A percentile compares a stretch with the other conserved stretches of the same genome.
phyloP scores from a whole-genome alignment of 2,888 invertebrate genomes.

The Lasioglossum figueresi region DNA sequence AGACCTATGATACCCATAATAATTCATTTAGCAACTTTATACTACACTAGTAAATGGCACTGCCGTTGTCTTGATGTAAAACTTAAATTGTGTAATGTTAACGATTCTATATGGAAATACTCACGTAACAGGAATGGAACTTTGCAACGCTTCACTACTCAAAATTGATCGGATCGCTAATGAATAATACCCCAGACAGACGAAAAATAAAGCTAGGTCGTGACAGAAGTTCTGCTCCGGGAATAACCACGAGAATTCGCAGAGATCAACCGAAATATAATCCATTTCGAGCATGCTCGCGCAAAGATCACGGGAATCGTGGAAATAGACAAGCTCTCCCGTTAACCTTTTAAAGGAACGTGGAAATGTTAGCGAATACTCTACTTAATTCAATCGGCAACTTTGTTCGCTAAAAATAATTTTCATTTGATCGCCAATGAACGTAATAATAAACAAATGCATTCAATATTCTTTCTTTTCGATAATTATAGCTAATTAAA shows the following conservation, averaged over 20 bases:
- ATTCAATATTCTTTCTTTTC: background rate
- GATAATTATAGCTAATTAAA: background rate
- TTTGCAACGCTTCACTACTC: no score
- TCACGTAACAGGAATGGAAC: no score
- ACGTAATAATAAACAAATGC: background rate
- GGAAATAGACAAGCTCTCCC: background rate
- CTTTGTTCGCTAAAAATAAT: background rate
- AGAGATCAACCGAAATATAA: slow-evolving; percentile 1
- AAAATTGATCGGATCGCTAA: no score
- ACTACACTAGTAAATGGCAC: no score
- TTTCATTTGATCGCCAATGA: background rate
- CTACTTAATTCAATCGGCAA: background rate
- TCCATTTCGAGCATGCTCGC: background rate
- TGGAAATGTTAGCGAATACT: background rate
- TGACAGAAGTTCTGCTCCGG: background rate
- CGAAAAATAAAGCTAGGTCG: slow-evolving; percentile 19
- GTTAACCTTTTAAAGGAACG: background rate
- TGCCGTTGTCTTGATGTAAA: no score
- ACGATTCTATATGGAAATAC: no score
- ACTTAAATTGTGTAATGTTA: no score
- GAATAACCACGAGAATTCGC: background rate
- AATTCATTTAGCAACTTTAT: no score
- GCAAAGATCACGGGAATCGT: background rate
- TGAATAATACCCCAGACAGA: background rate
- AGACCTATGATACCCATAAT: no score